Percentiles rank a stretch among this genome's conserved stretches.
phyloP scores from a whole-genome alignment of 2,888 invertebrate genomes.

The Leptothorax acervorum region DNA sequence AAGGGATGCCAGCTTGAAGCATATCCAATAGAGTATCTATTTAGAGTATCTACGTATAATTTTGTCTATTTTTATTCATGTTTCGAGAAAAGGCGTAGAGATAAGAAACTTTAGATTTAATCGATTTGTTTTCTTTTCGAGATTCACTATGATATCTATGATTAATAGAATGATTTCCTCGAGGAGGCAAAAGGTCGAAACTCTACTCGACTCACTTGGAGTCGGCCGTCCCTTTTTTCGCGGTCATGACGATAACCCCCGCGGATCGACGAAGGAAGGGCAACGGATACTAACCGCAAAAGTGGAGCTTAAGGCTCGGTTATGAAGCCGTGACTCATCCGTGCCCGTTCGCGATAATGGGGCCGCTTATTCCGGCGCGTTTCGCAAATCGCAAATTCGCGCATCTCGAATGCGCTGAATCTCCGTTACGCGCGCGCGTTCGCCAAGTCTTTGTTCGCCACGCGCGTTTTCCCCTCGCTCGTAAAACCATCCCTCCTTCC shows the following conservation, averaged over 20 bases:
- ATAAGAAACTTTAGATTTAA: not conserved
- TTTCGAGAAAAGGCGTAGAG: not conserved
- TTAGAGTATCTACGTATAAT: not conserved
- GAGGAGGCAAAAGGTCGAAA: not conserved
- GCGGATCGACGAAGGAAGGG: not conserved
- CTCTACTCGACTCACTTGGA: not conserved
- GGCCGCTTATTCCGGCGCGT: slow-evolving; percentile 39
- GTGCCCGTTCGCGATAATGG: slow-evolving; percentile 44
- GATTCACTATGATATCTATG: too few species aligned
- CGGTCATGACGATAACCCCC: not conserved
- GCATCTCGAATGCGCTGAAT: slow-evolving; percentile 18
- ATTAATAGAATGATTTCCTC: not conserved
- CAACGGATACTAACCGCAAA: slow-evolving; percentile 23
- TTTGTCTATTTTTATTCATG: not conserved
- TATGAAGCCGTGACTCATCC: slow-evolving; percentile 60
- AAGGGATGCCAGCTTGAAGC: not conserved
- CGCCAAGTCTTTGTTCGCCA: slow-evolving; percentile 46
- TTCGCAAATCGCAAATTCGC: slow-evolving; percentile 60
- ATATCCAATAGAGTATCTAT: not conserved
- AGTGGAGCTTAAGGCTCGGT: slow-evolving; percentile 41
- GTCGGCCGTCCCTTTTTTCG: not conserved
- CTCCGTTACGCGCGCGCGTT: slow-evolving; percentile 29
- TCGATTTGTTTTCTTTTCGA: not conserved
- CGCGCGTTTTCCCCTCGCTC: not conserved
- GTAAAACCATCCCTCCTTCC: slow-evolving; percentile 9